Evolutionary conservation across 2,113 vertebrate genomes (phyloP), one percentile per base, ranked within the genome.

Genomic region (Tupaia tana): DNA sequence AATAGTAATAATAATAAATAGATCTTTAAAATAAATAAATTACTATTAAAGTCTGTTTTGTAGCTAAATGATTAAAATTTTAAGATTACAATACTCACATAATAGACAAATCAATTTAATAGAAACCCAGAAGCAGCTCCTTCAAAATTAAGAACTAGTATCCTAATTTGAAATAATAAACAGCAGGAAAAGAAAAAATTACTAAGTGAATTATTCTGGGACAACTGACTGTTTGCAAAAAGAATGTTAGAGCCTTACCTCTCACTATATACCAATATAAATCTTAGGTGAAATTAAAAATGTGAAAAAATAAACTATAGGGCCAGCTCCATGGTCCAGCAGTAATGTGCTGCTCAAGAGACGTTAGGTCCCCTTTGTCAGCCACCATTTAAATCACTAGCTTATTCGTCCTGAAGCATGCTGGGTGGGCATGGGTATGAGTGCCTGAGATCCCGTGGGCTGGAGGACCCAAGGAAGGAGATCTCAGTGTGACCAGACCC

Each of bases 231-330:
- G 6, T 67, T 75, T 82, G 93, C 20, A 71, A 66, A 95, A 86
- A 69, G 10, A 90, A 70, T 79, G 43, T 66, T 84, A 93, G 63
- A 56, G 67, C 56, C 56, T 85, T 29, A 63, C 29, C 16, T 93
- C 61, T 88, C 14, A 64, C 25, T 61, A n/a, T 77, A 18, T 43
- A 75, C 34, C 82, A 83, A 5, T 25, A 85, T 73, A 91, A 54
- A 88, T 79, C 93, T 69, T 12, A 92, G 25, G 7, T 95, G 14
- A 85, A 93, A 59, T 85, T 61, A 90, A 90, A 20, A 69, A 61
- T 63, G 16, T 95, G 24, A 81, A 96, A 95, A 91, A 31, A 66
- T 52, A 89, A 96, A 75, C 64, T 81, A 14, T 24, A 70, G 43
- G 43, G 43, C 43, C 43, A 43, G 43, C 43, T 43, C 43, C 43